Conservation (phyloP, 2,113 vertebrate genomes). For the Dasyornis broadbenti region DNA sequence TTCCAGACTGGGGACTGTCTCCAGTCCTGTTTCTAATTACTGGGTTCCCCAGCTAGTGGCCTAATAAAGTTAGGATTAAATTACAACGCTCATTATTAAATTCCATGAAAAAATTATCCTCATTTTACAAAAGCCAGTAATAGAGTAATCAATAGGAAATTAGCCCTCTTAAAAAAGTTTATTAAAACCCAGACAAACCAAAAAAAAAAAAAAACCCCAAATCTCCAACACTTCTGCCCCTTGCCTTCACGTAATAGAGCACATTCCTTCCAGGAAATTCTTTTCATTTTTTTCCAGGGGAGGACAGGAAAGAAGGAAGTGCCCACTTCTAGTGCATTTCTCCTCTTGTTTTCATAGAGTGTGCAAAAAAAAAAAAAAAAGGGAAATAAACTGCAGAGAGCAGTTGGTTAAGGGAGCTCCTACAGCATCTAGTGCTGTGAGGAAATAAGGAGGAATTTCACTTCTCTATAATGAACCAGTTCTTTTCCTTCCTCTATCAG, state of each 20-base stretch:
- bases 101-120: neutral
- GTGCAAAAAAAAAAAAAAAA: neutral
- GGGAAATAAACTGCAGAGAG: neutral
- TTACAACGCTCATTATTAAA: neutral
- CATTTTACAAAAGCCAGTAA: neutral
- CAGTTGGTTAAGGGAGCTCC: neutral
- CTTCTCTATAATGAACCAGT: neutral
- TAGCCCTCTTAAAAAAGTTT: neutral
- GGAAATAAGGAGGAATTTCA: neutral
- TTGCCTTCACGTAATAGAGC: neutral
- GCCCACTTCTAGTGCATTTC: neutral
- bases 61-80: neutral
- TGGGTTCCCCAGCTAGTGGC: neutral
- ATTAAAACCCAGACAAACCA: neutral
- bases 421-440: neutral
- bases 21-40: neutral
- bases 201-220: neutral
- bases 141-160: neutral
- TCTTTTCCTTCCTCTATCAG: neutral
- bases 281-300: slow-evolving; percentile 16
- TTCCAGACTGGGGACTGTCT: neutral
- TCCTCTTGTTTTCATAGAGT: neutral
- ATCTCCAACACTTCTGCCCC: neutral
- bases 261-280: slow-evolving; percentile 47
- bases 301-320: slow-evolving; percentile 41